These are phyloP conservation scores for Lynx canadensis DNA, from an alignment of 2,113 vertebrate genomes.

Conservation along the genomic window DNA sequence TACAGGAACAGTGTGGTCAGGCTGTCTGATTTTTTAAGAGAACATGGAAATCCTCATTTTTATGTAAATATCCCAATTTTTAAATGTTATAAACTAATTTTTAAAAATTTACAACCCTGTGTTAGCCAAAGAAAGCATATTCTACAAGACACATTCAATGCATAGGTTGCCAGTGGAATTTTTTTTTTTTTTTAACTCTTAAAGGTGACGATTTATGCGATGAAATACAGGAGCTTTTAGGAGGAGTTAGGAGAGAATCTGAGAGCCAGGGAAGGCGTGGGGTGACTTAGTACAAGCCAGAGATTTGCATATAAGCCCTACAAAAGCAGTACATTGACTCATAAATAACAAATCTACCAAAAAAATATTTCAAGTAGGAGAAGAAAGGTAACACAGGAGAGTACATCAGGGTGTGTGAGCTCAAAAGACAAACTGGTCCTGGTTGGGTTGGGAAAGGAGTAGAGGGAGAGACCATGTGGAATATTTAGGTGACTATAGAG, in stretches of 20 bases:
- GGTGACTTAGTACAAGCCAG: background rate
- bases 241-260: background rate
- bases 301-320: background rate
- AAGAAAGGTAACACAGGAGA: background rate
- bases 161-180: background rate
- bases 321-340: background rate
- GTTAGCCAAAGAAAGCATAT: constrained; percentile 14
- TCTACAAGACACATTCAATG: background rate
- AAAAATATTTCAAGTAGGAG: constrained; percentile 1
- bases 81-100: constrained; percentile 24
- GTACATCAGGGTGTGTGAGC: background rate
- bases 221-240: background rate
- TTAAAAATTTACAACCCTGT: background rate
- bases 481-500: background rate
- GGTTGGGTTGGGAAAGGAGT: background rate
- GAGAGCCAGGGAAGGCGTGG: background rate
- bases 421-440: background rate
- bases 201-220: constrained; percentile 12
- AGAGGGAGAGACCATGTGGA: background rate
- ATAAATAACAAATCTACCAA: background rate
- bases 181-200: background rate
- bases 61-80: background rate
- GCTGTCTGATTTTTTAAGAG: background rate
- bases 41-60: constrained; percentile 1
- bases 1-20: background rate